Percentiles rank a stretch among this genome's conserved stretches.
Evolutionary conservation across 2,888 invertebrate species (phyloP).

Genomic region (Diarsia mendica): DNA sequence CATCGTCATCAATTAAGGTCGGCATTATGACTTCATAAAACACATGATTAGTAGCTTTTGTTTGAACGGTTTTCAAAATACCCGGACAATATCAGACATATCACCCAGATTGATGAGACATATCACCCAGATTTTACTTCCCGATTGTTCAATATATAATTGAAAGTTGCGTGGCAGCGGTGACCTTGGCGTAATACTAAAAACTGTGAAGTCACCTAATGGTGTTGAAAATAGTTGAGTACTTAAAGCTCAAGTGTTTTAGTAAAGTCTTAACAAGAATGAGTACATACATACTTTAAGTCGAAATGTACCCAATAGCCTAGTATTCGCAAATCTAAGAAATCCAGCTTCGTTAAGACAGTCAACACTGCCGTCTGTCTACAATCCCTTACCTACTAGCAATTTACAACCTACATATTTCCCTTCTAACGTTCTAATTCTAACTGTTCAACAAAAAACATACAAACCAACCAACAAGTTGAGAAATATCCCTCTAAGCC

Average conservation of each 20-base stretch:
- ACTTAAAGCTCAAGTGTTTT: neutral
- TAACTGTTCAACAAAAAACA: conserved; percentile 33
- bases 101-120: conserved; percentile 7
- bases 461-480: conserved; percentile 35
- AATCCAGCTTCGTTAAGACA: neutral
- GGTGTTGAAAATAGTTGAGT: conserved; percentile 24
- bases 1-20: conserved; percentile 30
- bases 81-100: conserved; percentile 17
- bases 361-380: neutral
- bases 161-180: conserved; percentile 18
- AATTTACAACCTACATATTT: conserved; percentile 18
- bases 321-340: neutral
- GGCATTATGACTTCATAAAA: conserved; percentile 13
- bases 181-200: conserved; percentile 40
- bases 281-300: neutral
- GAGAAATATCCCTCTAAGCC: conserved; percentile 44
- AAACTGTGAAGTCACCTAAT: conserved; percentile 24
- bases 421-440: conserved; percentile 33
- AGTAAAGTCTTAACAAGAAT: neutral
- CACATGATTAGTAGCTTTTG: neutral
- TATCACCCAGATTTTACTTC: conserved; percentile 17
- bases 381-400: conserved; percentile 3
- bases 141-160: conserved; percentile 25
- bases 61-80: conserved; percentile 41
- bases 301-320: neutral